Conservation (phyloP, 2,113 vertebrate species). For the Myrmophylax atrothorax region DNA sequence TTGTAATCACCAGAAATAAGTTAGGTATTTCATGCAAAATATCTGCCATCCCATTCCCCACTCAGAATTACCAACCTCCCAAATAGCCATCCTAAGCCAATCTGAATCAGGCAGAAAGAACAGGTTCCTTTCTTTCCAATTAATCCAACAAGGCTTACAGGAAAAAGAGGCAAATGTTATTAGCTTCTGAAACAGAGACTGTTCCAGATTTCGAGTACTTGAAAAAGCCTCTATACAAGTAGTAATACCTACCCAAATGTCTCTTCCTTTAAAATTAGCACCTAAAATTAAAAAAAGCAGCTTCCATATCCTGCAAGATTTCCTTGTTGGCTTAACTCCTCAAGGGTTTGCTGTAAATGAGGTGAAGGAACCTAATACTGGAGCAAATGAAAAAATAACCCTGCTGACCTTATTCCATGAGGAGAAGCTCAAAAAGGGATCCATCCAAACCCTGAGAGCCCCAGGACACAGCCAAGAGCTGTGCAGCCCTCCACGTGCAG, state of each 20-base stretch:
- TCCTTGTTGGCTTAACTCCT: neutral
- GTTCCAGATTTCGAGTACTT: neutral
- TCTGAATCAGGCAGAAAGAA: neutral
- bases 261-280: slow-evolving; percentile 1
- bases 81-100: neutral
- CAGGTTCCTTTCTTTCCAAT: neutral
- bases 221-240: neutral
- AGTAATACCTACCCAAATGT: neutral
- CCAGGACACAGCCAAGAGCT: neutral
- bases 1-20: neutral
- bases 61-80: neutral
- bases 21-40: neutral
- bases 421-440: neutral
- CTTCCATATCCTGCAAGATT: neutral
- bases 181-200: neutral
- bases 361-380: neutral
- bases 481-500: fast-evolving
- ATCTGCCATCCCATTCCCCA: neutral
- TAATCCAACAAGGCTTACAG: neutral
- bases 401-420: neutral
- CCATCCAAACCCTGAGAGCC: neutral
- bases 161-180: neutral
- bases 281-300: neutral
- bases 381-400: neutral
- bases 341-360: neutral